These are phyloP conservation scores for Hippocampus mohnikei DNA, from an alignment of 2,113 vertebrate species.

Conservation along the genomic window DNA sequence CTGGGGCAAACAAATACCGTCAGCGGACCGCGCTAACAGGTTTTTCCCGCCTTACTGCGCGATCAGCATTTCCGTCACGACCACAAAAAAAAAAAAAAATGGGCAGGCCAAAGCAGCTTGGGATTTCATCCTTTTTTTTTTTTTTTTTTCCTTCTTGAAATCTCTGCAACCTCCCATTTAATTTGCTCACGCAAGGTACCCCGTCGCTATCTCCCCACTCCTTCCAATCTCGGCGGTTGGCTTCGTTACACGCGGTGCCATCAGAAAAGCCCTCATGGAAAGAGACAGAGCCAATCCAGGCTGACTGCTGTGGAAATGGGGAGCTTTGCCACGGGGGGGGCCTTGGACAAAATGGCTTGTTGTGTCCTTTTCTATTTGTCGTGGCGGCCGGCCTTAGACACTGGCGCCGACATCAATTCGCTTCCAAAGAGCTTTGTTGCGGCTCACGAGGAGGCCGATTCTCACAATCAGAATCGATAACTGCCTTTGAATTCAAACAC, in stretches of 20 bases:
- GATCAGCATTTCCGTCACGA: neutral
- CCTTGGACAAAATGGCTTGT: conserved; percentile 51
- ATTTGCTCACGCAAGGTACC: conserved; percentile 20
- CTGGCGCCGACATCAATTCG: conserved; percentile 47
- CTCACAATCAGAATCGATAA: conserved; percentile 10
- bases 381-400: conserved; percentile 17
- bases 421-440: conserved; percentile 34
- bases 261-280: conserved; percentile 49
- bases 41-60: neutral
- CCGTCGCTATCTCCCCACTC: neutral
- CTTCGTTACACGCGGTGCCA: conserved; percentile 29
- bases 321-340: conserved; percentile 43
- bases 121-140: conserved; percentile 22
- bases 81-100: neutral
- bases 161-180: conserved; percentile 29
- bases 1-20: neutral
- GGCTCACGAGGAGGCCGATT: conserved; percentile 1
- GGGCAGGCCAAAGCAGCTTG: neutral
- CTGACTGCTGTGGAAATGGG: conserved; percentile 48
- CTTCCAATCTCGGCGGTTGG: conserved; percentile 1
- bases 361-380: conserved; percentile 55
- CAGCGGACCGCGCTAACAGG: neutral
- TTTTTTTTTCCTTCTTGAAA: neutral
- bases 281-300: conserved; percentile 55
- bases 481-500: conserved; percentile 11